A percentile compares a stretch with the other conserved stretches of the same genome.
Evolutionary conservation across 2,888 invertebrate species (phyloP).

Genomic region (Pandemis heparana): DNA sequence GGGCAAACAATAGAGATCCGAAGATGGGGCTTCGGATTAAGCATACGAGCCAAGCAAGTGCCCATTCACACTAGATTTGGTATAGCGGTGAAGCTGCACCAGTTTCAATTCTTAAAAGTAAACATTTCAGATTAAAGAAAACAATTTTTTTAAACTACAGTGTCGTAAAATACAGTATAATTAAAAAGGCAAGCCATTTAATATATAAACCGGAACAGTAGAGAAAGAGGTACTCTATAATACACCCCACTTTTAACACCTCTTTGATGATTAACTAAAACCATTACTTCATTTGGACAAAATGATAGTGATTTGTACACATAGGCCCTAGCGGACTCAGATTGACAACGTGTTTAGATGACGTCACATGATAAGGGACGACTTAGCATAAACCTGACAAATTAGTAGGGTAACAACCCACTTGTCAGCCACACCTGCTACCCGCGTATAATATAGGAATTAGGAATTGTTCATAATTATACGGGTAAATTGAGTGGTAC

Average conservation of each 20-base stretch:
- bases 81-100: too few species aligned
- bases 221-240: too few species aligned
- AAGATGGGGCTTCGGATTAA: too few species aligned
- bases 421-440: conserved; percentile 65
- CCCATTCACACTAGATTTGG: too few species aligned
- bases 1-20: too few species aligned
- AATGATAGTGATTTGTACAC: conserved; percentile 17
- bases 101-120: too few species aligned
- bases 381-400: conserved; percentile 64
- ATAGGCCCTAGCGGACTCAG: conserved; percentile 10
- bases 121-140: too few species aligned
- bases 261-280: background rate
- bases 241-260: background rate
- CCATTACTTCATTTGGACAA: background rate
- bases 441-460: conserved; percentile 49
- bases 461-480: conserved; percentile 23
- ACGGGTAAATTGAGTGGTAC: conserved; percentile 4
- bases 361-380: conserved; percentile 62
- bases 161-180: too few species aligned
- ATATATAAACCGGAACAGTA: too few species aligned
- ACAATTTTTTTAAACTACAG: too few species aligned
- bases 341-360: conserved; percentile 46
- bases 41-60: too few species aligned
- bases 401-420: conserved; percentile 61
- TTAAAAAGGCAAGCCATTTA: too few species aligned